These are phyloP conservation scores for Stichopus chloronotus DNA, from an alignment of 35 echinoderm and acorn worm genomes.

Conservation along the genomic window DNA sequence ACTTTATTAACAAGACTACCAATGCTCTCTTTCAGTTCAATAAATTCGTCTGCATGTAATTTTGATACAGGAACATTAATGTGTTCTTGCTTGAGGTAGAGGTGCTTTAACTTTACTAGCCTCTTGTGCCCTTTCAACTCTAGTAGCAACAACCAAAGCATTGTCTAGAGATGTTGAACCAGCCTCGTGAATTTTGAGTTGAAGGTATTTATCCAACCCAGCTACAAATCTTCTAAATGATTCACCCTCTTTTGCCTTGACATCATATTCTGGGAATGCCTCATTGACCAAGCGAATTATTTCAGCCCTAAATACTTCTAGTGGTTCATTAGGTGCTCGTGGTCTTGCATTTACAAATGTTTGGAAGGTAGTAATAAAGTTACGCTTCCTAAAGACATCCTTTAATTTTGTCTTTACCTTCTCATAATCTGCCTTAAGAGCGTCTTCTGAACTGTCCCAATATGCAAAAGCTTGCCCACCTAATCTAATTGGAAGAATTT, in stretches of 20 bases:
- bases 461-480: constrained; percentile 39
- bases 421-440: constrained; percentile 1
- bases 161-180: neutral
- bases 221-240: constrained; percentile 41
- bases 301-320: constrained; percentile 53
- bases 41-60: no score
- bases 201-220: neutral
- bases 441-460: neutral
- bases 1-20: no score
- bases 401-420: constrained; percentile 8
- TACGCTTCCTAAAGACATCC: constrained; percentile 9
- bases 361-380: constrained; percentile 26
- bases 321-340: constrained; percentile 30
- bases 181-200: no score
- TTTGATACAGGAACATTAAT: no score
- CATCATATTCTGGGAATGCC: constrained; percentile 56
- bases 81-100: no score
- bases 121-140: no score
- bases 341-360: constrained; percentile 27
- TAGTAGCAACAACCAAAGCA: neutral
- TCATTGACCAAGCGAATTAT: constrained; percentile 25
- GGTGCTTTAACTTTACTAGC: no score
- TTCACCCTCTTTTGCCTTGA: constrained; percentile 21
- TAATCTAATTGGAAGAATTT: constrained; percentile 25
- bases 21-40: no score